phyloP scores from a whole-genome alignment of 2,113 vertebrate species.

The Mustelus asterias region DNA sequence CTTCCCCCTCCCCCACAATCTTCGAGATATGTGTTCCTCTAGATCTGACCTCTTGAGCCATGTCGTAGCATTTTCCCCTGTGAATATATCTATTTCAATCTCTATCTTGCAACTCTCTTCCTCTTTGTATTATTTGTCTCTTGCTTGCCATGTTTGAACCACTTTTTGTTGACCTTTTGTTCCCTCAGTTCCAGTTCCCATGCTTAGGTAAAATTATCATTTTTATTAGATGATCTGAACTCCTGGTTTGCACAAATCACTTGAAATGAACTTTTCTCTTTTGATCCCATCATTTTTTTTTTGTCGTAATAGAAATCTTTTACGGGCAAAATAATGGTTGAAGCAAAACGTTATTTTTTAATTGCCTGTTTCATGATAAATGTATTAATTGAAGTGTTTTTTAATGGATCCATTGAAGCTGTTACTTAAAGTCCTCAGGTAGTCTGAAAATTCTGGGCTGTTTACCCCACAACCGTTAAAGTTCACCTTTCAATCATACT shows the following conservation, averaged over 20 bases:
- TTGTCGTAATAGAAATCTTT: neutral
- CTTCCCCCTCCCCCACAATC: no score
- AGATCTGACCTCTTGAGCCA: neutral
- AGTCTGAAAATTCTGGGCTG: neutral
- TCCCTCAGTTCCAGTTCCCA: neutral
- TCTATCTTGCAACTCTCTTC: neutral
- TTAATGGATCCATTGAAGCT: neutral
- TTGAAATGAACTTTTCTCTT: neutral
- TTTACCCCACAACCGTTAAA: no score
- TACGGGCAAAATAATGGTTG: neutral
- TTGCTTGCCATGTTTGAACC: neutral
- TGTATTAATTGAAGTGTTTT: neutral
- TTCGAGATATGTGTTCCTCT: neutral
- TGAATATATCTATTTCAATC: neutral
- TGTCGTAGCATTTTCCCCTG: neutral
- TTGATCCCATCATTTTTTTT: neutral
- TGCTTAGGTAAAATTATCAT: neutral
- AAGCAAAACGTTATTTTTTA: neutral
- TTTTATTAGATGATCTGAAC: neutral
- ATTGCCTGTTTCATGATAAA: neutral
- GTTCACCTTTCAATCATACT: no score
- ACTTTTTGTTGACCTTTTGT: neutral
- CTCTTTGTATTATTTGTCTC: neutral
- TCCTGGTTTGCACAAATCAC: neutral
- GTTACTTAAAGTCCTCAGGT: neutral